These are phyloP conservation scores for Leucania comma DNA, from an alignment of 2,888 invertebrate species.

Conservation along the genomic window DNA sequence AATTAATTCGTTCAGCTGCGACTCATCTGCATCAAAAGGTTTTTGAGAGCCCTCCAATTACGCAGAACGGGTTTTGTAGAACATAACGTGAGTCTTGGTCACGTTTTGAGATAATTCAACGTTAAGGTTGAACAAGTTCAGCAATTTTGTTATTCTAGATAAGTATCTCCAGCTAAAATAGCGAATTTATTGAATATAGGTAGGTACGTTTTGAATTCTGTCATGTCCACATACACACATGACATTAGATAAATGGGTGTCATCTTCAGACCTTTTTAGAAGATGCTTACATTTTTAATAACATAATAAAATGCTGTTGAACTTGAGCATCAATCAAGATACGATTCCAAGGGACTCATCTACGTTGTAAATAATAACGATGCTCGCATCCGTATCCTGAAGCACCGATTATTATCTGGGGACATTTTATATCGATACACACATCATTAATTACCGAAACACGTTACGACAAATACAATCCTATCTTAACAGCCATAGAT, in stretches of 20 bases:
- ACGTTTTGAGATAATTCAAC: slow-evolving; percentile 21
- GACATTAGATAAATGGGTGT: slow-evolving; percentile 5
- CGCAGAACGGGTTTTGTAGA: slow-evolving; percentile 21
- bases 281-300: background rate
- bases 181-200: slow-evolving; percentile 12
- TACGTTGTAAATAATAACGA: slow-evolving; percentile 17
- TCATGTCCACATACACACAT: background rate
- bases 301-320: background rate
- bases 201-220: background rate
- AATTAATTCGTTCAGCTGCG: slow-evolving; percentile 48
- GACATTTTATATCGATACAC: slow-evolving; percentile 5
- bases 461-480: background rate
- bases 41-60: slow-evolving; percentile 33
- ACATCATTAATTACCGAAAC: background rate
- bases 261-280: background rate
- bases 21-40: slow-evolving; percentile 31
- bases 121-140: slow-evolving; percentile 1
- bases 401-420: background rate
- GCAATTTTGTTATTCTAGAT: slow-evolving; percentile 11
- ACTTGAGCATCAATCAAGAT: slow-evolving; percentile 25
- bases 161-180: background rate
- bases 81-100: slow-evolving; percentile 11
- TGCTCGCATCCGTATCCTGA: background rate
- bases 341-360: background rate
- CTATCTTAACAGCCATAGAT: too few relatives aligned